Evolutionary conservation across 1,140 invertebrate genomes (phyloP).

Genomic region (Drosophila cardini): DNA sequence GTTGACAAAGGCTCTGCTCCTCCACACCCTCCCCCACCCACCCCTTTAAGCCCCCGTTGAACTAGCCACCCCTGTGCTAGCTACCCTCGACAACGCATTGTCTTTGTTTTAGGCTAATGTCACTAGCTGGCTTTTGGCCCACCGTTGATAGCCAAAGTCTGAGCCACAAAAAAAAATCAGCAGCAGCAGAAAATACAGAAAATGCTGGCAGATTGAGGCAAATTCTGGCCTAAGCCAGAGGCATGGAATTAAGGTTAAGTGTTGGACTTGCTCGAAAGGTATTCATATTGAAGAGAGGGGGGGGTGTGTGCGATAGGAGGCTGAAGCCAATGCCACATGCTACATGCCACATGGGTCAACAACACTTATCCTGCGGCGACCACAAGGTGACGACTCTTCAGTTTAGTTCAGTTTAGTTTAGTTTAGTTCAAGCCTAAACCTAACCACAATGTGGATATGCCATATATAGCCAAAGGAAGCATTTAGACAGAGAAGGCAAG

Average conservation of each 20-base stretch:
- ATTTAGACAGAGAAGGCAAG: background rate
- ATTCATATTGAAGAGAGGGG: background rate
- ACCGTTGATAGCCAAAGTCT: constrained; percentile 33
- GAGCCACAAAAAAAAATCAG: background rate
- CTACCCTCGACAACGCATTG: constrained; percentile 1
- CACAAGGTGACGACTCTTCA: constrained; percentile 55
- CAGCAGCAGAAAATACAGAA: too few species aligned
- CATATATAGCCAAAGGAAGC: background rate
- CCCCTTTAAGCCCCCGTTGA: background rate
- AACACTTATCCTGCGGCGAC: constrained; percentile 57
- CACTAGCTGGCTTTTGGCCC: constrained; percentile 49
- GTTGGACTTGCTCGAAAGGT: constrained; percentile 32
- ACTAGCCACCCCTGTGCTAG: background rate
- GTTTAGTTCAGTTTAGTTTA: too few species aligned
- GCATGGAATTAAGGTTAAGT: constrained; percentile 69
- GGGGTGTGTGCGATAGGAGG: background rate
- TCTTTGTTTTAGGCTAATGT: constrained; percentile 67
- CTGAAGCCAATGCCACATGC: background rate
- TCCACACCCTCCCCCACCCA: background rate
- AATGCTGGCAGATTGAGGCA: background rate
- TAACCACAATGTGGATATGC: constrained; percentile 1
- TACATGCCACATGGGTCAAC: constrained; percentile 69
- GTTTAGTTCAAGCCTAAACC: background rate
- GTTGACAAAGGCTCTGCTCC: constrained; percentile 60
- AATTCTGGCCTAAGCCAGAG: constrained; percentile 2